A percentile compares a stretch with the other conserved stretches of the same genome.
Evolutionary conservation across 2,888 invertebrate species (phyloP).

Genomic region (Cryptocephalus primarius): DNA sequence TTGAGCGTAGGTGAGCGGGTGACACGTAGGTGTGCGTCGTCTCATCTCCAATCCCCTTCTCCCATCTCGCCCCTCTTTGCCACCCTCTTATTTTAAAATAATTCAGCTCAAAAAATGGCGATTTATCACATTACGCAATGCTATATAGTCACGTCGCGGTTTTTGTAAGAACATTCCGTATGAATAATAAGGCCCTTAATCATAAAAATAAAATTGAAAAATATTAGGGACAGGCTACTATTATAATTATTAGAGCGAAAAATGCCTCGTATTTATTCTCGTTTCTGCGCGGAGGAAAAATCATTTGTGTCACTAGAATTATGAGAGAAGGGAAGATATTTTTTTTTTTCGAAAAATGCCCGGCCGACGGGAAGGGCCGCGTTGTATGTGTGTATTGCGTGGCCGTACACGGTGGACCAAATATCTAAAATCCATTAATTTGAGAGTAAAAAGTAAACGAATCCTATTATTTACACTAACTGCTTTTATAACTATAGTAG

Average conservation of each 20-base stretch:
- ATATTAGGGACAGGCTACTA: slow-evolving; percentile 32
- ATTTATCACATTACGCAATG: background rate
- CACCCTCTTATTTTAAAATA: no score
- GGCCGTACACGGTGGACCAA: no score
- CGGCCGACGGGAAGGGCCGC: slow-evolving; percentile 7
- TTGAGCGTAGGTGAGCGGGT: no score
- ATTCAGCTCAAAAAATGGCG: no score
- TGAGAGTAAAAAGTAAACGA: no score
- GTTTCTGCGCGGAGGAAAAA: slow-evolving; percentile 26
- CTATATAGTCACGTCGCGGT: slow-evolving; percentile 10
- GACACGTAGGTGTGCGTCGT: no score
- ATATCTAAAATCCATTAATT: no score
- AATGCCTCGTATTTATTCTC: slow-evolving; percentile 34
- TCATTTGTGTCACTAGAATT: slow-evolving; percentile 26
- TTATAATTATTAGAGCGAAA: slow-evolving; percentile 36
- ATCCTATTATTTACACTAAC: no score
- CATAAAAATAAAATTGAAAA: slow-evolving; percentile 33
- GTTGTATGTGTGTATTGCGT: no score
- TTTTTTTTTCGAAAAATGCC: slow-evolving; percentile 30
- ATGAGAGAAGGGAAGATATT: slow-evolving; percentile 32
- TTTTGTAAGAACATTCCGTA: slow-evolving; percentile 17
- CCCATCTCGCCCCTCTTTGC: no score
- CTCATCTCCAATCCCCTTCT: no score
- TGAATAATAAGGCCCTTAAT: slow-evolving; percentile 25
- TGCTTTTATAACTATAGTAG: no score